Evolutionary conservation across 1,140 invertebrate genomes (phyloP).

Genomic region (Caenorhabditis brenneri): DNA sequence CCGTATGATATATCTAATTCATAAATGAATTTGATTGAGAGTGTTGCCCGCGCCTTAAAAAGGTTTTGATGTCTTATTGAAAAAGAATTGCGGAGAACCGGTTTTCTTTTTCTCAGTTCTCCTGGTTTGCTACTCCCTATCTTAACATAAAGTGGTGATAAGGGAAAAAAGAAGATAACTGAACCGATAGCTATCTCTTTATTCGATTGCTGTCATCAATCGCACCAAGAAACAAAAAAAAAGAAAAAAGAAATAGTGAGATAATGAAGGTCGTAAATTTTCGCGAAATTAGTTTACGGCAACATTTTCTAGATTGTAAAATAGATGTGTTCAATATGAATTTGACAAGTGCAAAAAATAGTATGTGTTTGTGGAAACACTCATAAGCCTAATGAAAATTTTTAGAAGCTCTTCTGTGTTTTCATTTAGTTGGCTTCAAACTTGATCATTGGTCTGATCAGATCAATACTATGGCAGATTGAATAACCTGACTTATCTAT

Average conservation of each 20-base stretch:
- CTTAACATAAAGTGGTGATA: not conserved
- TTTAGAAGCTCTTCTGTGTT: too few species aligned
- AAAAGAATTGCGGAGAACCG: not conserved
- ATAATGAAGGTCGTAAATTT: slow-evolving; percentile 37
- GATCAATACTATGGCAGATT: too few species aligned
- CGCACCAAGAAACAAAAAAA: not conserved
- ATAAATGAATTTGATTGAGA: slow-evolving; percentile 35
- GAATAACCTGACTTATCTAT: too few species aligned
- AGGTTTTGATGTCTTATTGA: too few species aligned
- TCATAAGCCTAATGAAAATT: too few species aligned
- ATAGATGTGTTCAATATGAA: too few species aligned
- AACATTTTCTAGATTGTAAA: not conserved
- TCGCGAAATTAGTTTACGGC: slow-evolving; percentile 10
- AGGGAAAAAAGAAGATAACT: not conserved
- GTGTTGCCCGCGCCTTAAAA: not conserved
- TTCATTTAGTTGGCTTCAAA: too few species aligned
- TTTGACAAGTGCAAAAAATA: too few species aligned
- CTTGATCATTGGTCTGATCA: too few species aligned
- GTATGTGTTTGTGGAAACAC: too few species aligned
- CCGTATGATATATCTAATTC: too few species aligned
- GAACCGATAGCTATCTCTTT: not conserved
- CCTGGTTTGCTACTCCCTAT: not conserved
- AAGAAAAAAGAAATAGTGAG: not conserved
- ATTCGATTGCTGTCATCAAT: not conserved
- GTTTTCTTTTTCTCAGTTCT: not conserved